A percentile compares a stretch with the other conserved stretches of the same genome.
Conservation (phyloP, 2,797 vertebrate genomes). For the Nannoperca obscura region DNA sequence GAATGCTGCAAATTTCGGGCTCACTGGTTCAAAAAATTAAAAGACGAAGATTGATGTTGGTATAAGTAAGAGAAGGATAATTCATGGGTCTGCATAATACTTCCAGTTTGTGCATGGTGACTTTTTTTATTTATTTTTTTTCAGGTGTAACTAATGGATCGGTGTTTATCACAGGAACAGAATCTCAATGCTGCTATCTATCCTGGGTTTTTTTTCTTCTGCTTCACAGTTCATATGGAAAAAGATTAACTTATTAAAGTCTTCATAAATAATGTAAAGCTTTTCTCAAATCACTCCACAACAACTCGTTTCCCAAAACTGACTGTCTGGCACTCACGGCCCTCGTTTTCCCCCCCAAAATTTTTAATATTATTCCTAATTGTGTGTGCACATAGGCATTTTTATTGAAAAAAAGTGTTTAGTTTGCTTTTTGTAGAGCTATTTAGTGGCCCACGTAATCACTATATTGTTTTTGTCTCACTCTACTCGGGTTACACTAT, state of each 20-base stretch:
- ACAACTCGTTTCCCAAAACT: constrained; percentile 22
- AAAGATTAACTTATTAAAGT: constrained; percentile 33
- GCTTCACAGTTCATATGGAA: constrained; percentile 26
- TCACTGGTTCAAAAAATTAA: background rate
- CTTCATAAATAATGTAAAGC: constrained; percentile 49
- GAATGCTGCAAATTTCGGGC: constrained; percentile 9
- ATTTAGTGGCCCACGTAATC: background rate
- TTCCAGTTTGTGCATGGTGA: constrained; percentile 4
- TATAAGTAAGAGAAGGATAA: constrained; percentile 4
- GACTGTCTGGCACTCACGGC: background rate
- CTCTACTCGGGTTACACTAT: constrained; percentile 17
- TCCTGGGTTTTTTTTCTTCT: constrained; percentile 8
- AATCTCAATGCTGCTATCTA: constrained; percentile 34
- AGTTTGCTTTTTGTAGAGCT: constrained; percentile 19
- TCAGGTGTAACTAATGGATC: constrained; percentile 29
- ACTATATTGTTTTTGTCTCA: constrained; percentile 14
- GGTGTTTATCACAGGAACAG: constrained; percentile 18
- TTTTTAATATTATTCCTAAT: constrained; percentile 6
- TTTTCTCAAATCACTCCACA: background rate
- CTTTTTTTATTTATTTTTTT: constrained; percentile 6
- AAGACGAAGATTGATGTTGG: background rate
- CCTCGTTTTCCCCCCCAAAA: background rate
- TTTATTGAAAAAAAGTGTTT: constrained; percentile 15
- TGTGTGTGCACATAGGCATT: constrained; percentile 31
- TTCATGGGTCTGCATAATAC: constrained; percentile 15